Conservation (phyloP, 2,888 invertebrate genomes). For the Tholera decimalis region DNA sequence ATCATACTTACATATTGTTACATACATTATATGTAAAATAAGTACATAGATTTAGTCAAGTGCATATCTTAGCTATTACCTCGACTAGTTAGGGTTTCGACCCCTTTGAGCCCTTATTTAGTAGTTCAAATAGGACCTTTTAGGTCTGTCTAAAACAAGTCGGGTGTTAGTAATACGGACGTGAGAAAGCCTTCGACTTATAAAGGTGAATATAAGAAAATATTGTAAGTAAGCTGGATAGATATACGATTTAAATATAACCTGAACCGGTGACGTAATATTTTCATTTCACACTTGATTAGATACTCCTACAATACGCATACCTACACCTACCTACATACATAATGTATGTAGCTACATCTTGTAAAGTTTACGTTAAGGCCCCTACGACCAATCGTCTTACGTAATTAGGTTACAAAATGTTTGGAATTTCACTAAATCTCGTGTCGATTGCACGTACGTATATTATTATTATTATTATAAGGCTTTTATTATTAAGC, state of each 20-base stretch:
- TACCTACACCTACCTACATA: no score
- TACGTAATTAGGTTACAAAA: not conserved
- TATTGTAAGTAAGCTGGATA: not conserved
- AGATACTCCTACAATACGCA: not conserved
- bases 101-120: conserved; percentile 13
- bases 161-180: conserved; percentile 26
- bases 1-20: not conserved
- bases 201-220: not conserved
- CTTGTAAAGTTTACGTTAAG: not conserved
- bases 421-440: conserved; percentile 9
- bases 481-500: no score
- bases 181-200: not conserved
- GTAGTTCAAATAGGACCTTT: conserved; percentile 27
- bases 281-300: conserved; percentile 11
- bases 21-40: not conserved
- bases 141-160: conserved; percentile 24
- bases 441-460: not conserved
- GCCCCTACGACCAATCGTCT: not conserved
- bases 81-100: conserved; percentile 8
- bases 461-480: no score
- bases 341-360: no score
- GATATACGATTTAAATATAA: not conserved
- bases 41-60: conserved; percentile 9
- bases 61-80: conserved; percentile 12
- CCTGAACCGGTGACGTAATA: not conserved